A percentile compares a stretch with the other conserved stretches of the same genome.
These are phyloP conservation scores for Diadophis punctatus DNA, from an alignment of 2,113 vertebrate genomes.

Conservation along the genomic window DNA sequence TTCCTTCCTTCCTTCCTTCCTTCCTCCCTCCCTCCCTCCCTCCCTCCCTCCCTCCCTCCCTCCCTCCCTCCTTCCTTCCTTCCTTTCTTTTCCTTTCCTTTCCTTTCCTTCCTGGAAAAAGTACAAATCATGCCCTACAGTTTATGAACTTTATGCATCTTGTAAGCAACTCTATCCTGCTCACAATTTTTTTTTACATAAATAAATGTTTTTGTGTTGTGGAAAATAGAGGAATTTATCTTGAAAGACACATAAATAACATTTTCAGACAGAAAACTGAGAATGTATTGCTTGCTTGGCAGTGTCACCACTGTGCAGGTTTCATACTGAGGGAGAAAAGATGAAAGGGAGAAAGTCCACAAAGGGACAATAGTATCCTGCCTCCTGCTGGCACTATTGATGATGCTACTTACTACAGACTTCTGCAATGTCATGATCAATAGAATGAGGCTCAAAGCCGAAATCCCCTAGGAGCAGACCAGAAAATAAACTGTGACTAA, in stretches of 20 bases:
- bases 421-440: neutral
- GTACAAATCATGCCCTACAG: neutral
- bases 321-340: neutral
- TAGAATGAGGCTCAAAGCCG: neutral
- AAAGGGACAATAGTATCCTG: neutral
- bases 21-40: neutral
- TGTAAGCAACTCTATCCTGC: neutral
- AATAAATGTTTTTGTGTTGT: neutral
- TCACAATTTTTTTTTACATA: neutral
- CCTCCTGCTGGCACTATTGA: neutral
- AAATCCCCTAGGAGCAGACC: neutral
- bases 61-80: neutral
- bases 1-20: neutral
- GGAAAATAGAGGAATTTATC: neutral
- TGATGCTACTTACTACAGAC: neutral
- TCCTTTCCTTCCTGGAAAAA: neutral
- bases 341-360: neutral
- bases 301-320: too few species aligned
- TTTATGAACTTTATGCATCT: neutral
- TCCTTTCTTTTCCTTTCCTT: neutral
- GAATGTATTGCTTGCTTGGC: neutral
- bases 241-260: neutral
- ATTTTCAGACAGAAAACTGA: neutral
- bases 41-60: neutral
- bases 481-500: neutral